Evolutionary conservation across 2,888 invertebrate species (phyloP).

Genomic region (Stenichneumon culpator): DNA sequence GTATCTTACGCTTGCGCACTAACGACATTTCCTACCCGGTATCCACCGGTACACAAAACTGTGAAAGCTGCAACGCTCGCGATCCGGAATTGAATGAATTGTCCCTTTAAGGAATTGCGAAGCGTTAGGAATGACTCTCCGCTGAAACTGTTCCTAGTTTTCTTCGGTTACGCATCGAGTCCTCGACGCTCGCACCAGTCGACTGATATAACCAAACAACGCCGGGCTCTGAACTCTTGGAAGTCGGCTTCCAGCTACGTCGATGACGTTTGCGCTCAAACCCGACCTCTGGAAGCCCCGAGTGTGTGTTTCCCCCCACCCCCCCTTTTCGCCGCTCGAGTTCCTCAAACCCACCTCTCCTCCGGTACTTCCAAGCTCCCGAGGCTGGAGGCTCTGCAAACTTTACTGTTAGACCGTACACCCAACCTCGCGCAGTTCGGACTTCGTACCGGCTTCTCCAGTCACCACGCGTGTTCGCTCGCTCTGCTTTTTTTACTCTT

Average conservation of each 20-base stretch:
- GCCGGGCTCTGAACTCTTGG: conserved; percentile 30
- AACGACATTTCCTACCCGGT: not conserved
- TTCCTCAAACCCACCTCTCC: conserved; percentile 7
- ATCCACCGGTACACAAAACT: conserved; percentile 38
- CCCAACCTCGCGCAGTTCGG: conserved; percentile 33
- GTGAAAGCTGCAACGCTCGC: conserved; percentile 35
- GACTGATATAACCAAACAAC: not conserved
- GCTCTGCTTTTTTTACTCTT: too few species aligned
- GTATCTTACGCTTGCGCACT: not conserved
- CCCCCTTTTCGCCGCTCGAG: conserved; percentile 14
- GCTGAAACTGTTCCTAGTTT: not conserved
- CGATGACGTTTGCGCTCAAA: conserved; percentile 53
- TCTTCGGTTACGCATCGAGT: conserved; percentile 19
- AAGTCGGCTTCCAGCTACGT: conserved; percentile 45
- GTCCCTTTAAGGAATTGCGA: conserved; percentile 35
- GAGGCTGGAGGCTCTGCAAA: conserved; percentile 9
- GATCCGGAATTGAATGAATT: conserved; percentile 45
- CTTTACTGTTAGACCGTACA: conserved; percentile 21
- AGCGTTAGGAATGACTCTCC: not conserved
- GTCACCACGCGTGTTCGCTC: conserved; percentile 43
- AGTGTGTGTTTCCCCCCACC: conserved; percentile 22
- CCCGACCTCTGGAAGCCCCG: not conserved
- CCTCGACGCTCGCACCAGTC: not conserved
- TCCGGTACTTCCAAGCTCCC: conserved; percentile 16
- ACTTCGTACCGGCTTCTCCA: conserved; percentile 40